Evolutionary conservation across 2,113 vertebrate genomes (phyloP).

Genomic region (Bos taurus): ARS-UCD2.0 NC_037329.1:24153501-24154000

Average conservation of each 20-base stretch:
- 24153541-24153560: background rate
- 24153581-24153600: background rate
- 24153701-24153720: background rate
- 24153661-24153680: background rate
- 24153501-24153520: background rate
- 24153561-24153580: background rate
- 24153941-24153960: background rate
- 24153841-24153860: background rate
- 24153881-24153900: background rate
- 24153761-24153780: background rate
- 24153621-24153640: background rate
- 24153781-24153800: background rate
- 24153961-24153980: background rate
- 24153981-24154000: background rate
- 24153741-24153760: background rate
- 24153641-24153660: too few relatives aligned
- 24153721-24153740: background rate
- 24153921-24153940: background rate
- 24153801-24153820: background rate
- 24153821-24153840: background rate
- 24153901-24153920: background rate
- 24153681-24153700: background rate
- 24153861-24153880: background rate
- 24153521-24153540: background rate
- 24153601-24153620: background rate